Percentiles rank a stretch among this genome's conserved stretches.
These are phyloP conservation scores for Melanophora roralis DNA, from an alignment of 2,888 invertebrate species.

Conservation along the genomic window DNA sequence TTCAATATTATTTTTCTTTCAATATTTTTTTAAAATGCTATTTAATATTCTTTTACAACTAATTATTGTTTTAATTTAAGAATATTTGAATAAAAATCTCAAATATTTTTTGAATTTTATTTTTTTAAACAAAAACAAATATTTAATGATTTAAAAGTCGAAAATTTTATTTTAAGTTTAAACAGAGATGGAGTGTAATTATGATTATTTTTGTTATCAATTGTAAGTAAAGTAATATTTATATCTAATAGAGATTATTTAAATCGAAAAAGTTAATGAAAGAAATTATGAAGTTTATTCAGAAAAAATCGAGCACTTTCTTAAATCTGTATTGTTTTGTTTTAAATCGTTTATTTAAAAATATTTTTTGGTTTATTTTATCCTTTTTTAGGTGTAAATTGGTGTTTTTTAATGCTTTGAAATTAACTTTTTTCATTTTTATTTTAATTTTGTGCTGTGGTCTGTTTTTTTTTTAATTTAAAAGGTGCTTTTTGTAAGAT, in stretches of 20 bases:
- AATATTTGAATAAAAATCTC: neutral
- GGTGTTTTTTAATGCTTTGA: slow-evolving; percentile 59
- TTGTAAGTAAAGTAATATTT: neutral
- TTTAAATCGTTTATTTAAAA: slow-evolving; percentile 19
- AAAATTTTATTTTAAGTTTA: slow-evolving; percentile 40
- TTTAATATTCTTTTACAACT: neutral
- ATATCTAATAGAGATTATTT: neutral
- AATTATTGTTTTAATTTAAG: slow-evolving; percentile 14
- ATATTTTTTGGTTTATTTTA: slow-evolving; percentile 32
- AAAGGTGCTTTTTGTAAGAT: neutral
- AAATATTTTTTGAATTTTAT: neutral
- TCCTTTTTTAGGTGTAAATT: slow-evolving; percentile 38
- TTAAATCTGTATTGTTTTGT: neutral
- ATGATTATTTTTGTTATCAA: neutral
- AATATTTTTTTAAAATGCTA: neutral
- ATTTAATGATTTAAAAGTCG: slow-evolving; percentile 31
- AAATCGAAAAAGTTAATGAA: neutral
- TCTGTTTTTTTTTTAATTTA: too few relatives aligned
- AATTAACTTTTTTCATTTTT: slow-evolving; percentile 28
- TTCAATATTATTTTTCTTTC: neutral
- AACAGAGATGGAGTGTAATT: slow-evolving; percentile 35
- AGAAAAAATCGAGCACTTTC: slow-evolving; percentile 27
- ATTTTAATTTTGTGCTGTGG: too few relatives aligned
- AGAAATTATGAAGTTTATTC: neutral
- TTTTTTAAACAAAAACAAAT: slow-evolving; percentile 23